Conservation (phyloP, 2,113 vertebrate species). For the Aphelocoma coerulescens region DNA sequence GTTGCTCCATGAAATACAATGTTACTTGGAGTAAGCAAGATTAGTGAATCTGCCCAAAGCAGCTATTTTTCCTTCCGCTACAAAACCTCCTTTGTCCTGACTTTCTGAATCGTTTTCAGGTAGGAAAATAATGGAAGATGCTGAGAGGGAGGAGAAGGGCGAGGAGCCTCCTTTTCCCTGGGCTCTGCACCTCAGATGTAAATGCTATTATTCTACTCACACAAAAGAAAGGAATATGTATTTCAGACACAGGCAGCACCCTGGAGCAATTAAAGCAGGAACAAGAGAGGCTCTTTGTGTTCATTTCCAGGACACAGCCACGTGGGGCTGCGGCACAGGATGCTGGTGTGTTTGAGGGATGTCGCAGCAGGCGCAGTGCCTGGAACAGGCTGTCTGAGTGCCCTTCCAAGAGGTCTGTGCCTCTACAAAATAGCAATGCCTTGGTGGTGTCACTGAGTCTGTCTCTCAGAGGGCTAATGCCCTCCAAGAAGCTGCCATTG, state of each 20-base stretch:
- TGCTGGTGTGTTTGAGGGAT: fast-evolving
- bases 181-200: not conserved
- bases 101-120: not conserved
- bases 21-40: not conserved
- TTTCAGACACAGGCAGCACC: not conserved
- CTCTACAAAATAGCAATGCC: fast-evolving
- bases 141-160: not conserved
- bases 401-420: not conserved
- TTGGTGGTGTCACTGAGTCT: not conserved
- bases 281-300: not conserved
- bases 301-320: not conserved
- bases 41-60: not conserved
- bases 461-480: fast-evolving
- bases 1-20: not conserved
- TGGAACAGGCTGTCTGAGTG: fast-evolving
- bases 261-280: not conserved
- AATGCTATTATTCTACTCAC: not conserved
- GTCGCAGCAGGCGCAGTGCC: fast-evolving
- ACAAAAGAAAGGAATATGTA: not conserved
- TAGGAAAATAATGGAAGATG: not conserved
- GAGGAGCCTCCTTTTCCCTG: not conserved
- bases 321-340: fast-evolving
- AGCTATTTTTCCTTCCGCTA: not conserved
- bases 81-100: not conserved
- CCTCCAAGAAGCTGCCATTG: not conserved